Evolutionary conservation across 2,888 invertebrate species (phyloP), one percentile per base, ranked within the genome.

Genomic region (Taenaris catops): DNA sequence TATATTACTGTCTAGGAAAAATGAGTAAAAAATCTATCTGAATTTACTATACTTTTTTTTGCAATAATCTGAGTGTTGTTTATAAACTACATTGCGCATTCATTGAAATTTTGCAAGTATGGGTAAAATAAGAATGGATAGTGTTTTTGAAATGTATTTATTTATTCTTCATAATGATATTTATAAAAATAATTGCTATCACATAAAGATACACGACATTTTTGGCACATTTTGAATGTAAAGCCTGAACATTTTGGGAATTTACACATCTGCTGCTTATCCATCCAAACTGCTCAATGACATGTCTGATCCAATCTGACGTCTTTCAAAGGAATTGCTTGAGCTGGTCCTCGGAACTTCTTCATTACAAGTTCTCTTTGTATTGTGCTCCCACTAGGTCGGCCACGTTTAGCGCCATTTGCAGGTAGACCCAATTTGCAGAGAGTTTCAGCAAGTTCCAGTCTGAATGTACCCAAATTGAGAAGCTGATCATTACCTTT

Each of bases 141-240:
- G 48, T 50, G 47, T 50, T 49, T 48, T 49, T 41, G 40, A 47
- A 49, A 48, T 50, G 46, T 54, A 23, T 53, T 52, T 46, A 53
- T 53, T 52, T 48, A 53, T 49, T 39, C 40, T 45, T 35, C 27
- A 55, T 55, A 51, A 47, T 54, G 51, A 50, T 51, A 57, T 54
- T 51, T 51, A 51, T 51, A 51, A 55, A 53, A 54, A 51, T 52
- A 55, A 51, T 56, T 60, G 43, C 44, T 55, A 50, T 55, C 51
- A 49, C 53, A 55, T 53, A 55, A 53, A 50, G 53, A 54, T 48
- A 56, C 53, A 48, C 46, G 44, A 54, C 53, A 58, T 54, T 56
- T 57, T 55, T 56, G 47, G 49, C 54, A 58, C 48, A 56, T 48
- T 51, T 49, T 54, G 34, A 48, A 53, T 25, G 53, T 52, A 51